Conservation (phyloP, 2,113 vertebrate genomes). For the Asarcornis scutulata region DNA sequence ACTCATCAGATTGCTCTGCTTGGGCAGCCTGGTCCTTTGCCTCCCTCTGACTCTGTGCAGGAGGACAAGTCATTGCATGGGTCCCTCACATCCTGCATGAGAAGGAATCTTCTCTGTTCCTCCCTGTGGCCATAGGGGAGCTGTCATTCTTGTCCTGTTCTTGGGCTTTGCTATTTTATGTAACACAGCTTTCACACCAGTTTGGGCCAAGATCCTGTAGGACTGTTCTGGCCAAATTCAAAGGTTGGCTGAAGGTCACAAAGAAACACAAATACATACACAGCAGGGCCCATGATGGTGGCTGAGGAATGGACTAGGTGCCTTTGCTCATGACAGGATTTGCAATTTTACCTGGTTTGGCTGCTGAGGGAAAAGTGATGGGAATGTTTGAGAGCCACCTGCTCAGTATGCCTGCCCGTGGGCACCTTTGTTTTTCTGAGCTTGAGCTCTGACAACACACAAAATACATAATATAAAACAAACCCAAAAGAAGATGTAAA, state of each 20-base stretch:
- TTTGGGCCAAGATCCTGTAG: not conserved
- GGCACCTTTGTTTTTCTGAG: constrained; percentile 4
- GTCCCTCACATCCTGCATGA: accelerated
- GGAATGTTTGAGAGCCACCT: not conserved
- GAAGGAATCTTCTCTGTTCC: not conserved
- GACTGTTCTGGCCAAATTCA: not conserved
- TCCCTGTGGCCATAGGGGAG: not conserved
- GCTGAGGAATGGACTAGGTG: not conserved
- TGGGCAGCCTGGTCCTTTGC: not conserved
- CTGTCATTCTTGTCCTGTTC: not conserved
- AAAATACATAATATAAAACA: not conserved
- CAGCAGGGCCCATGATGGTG: accelerated
- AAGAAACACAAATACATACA: not conserved
- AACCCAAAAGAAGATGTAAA: not conserved
- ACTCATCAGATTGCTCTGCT: not conserved
- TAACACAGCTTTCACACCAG: not conserved
- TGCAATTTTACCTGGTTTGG: constrained; percentile 17
- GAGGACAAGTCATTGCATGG: not conserved
- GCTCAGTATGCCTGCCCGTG: not conserved
- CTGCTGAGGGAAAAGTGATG: not conserved
- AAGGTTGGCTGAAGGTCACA: not conserved
- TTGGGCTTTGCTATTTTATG: not conserved
- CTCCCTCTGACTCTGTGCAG: not conserved
- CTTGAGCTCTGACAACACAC: not conserved
- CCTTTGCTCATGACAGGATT: not conserved